Percentiles rank a stretch among this genome's conserved stretches.
These are phyloP conservation scores for Myrmecophaga tridactyla DNA, from an alignment of 2,113 vertebrate species.

Conservation along the genomic window DNA sequence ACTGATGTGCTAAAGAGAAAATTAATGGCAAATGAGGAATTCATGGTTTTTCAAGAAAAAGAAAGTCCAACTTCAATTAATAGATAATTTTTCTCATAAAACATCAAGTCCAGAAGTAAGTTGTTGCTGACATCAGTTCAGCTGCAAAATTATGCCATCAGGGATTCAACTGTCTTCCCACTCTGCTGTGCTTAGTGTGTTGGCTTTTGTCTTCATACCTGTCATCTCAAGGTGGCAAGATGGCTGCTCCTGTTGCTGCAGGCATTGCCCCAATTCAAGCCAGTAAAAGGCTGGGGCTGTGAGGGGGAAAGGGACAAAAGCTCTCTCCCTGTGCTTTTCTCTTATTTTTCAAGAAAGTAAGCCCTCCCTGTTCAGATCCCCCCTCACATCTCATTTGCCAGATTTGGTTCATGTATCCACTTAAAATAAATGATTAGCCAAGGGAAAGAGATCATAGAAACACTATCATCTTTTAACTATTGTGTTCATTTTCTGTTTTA, in stretches of 20 bases:
- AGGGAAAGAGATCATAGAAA: neutral
- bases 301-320: neutral
- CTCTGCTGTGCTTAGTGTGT: neutral
- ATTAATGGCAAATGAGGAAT: neutral
- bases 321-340: neutral
- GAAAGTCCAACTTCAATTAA: neutral
- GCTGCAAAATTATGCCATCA: neutral
- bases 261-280: neutral
- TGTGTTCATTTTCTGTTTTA: neutral
- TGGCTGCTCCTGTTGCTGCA: neutral
- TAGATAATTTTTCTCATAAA: neutral
- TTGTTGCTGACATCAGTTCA: neutral
- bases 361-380: neutral
- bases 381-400: neutral
- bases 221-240: neutral
- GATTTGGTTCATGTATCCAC: neutral
- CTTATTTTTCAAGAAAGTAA: neutral
- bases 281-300: neutral
- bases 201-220: neutral
- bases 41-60: neutral
- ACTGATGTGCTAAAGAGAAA: neutral
- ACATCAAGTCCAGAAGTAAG: neutral
- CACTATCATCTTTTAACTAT: neutral
- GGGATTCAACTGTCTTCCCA: neutral
- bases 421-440: constrained; percentile 26